These are phyloP conservation scores for Rhodinocichla rosea DNA, from an alignment of 2,113 vertebrate species.

Conservation along the genomic window DNA sequence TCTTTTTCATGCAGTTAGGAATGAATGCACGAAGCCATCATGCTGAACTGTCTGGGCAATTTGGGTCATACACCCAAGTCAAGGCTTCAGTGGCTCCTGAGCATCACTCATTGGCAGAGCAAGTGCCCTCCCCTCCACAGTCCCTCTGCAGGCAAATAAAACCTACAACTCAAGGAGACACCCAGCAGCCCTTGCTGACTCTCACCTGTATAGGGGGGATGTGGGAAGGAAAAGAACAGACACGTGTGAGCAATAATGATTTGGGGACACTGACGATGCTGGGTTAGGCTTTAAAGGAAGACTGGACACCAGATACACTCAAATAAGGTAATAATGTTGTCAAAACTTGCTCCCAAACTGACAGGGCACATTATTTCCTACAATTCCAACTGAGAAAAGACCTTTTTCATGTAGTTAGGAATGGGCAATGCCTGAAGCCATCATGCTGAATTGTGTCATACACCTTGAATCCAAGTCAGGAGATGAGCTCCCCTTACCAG, in stretches of 20 bases:
- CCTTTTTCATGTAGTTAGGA: neutral
- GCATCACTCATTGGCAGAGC: neutral
- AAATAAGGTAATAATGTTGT: neutral
- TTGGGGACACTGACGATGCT: fast-evolving
- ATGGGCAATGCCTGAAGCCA: neutral
- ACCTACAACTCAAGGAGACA: neutral
- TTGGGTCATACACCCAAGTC: neutral
- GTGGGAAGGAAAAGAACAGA: neutral
- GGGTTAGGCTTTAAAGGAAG: neutral
- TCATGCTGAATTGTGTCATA: fast-evolving
- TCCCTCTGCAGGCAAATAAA: neutral
- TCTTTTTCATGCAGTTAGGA: neutral
- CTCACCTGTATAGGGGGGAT: neutral
- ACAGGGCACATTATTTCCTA: neutral
- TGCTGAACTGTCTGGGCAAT: fast-evolving
- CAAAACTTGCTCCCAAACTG: neutral
- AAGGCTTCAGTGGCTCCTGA: neutral
- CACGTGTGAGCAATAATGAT: no score
- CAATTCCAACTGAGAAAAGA: neutral
- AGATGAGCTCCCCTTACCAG: neutral
- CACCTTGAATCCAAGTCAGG: neutral
- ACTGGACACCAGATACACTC: neutral
- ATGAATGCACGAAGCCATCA: neutral
- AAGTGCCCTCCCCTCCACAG: neutral
- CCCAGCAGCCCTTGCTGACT: neutral